Conservation (phyloP, 1,140 invertebrate species). For the Drosophila repletoides region DNA sequence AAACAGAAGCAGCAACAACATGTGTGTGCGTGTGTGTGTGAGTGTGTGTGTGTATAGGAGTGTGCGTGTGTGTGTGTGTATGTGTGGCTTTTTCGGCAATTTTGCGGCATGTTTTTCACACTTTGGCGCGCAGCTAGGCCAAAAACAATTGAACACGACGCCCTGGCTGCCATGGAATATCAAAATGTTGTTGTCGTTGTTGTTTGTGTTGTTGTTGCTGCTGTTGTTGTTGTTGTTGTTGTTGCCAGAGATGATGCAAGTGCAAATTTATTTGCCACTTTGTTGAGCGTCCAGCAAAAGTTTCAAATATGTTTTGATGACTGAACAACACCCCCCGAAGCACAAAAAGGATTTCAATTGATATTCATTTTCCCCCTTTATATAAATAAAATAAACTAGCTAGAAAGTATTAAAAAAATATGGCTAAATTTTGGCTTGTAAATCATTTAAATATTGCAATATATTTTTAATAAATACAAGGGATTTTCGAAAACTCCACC, state of each 20-base stretch:
- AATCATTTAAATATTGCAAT: no score
- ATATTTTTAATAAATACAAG: no score
- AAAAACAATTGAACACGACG: constrained; percentile 77
- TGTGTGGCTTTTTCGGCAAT: constrained; percentile 72
- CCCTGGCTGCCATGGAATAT: constrained; percentile 71
- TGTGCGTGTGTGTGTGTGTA: constrained; percentile 27
- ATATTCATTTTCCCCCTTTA: constrained; percentile 4
- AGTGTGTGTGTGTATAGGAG: not conserved
- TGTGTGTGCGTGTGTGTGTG: not conserved
- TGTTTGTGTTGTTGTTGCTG: constrained; percentile 5
- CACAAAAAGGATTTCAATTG: constrained; percentile 6
- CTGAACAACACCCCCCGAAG: no score
- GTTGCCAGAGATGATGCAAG: constrained; percentile 64
- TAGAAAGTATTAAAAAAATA: not conserved
- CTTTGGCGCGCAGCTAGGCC: constrained; percentile 58
- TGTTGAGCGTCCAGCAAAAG: constrained; percentile 40
- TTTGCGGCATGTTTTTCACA: constrained; percentile 79
- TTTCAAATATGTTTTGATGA: constrained; percentile 35
- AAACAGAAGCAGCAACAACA: constrained; percentile 46
- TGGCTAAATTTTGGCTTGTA: no score
- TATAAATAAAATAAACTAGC: not conserved
- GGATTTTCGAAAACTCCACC: no score
- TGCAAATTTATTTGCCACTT: constrained; percentile 80
- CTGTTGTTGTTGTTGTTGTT: constrained; percentile 5
- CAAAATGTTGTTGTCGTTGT: constrained; percentile 22